These are phyloP conservation scores for Argopecten irradians DNA, from an alignment of 1,140 invertebrate genomes.

Conservation along the genomic window DNA sequence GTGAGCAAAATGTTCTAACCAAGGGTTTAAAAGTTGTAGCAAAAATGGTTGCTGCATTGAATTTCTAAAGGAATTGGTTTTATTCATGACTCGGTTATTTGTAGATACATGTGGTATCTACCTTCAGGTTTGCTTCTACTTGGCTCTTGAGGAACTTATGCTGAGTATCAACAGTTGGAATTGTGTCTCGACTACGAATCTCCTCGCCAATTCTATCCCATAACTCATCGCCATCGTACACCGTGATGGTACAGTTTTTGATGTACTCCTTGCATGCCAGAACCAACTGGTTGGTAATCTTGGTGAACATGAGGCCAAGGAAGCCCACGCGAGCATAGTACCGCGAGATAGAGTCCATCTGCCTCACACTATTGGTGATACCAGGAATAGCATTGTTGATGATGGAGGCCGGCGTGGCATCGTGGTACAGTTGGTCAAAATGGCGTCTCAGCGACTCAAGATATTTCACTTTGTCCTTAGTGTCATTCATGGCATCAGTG, in stretches of 20 bases:
- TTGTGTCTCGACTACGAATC: slow-evolving; percentile 60
- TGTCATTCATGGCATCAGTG: slow-evolving; percentile 77
- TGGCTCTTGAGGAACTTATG: slow-evolving; percentile 65
- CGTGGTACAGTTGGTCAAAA: slow-evolving; percentile 74
- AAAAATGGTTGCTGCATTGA: no score
- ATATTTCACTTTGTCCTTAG: slow-evolving; percentile 77
- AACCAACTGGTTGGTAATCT: slow-evolving; percentile 76
- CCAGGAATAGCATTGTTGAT: slow-evolving; percentile 74
- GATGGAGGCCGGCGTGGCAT: slow-evolving; percentile 70
- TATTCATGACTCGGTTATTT: no score
- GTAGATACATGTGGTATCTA: slow-evolving; percentile 42
- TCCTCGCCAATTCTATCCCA: slow-evolving; percentile 72
- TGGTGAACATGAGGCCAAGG: slow-evolving; percentile 75
- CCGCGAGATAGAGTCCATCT: slow-evolving; percentile 76
- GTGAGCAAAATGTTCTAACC: no score
- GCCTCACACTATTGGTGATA: slow-evolving; percentile 72
- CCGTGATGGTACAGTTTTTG: slow-evolving; percentile 65
- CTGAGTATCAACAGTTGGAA: slow-evolving; percentile 59
- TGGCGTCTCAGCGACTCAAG: slow-evolving; percentile 74
- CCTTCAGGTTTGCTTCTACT: slow-evolving; percentile 70
- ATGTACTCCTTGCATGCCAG: slow-evolving; percentile 76
- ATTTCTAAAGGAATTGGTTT: no score
- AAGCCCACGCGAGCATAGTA: slow-evolving; percentile 75
- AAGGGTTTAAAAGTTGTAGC: no score
- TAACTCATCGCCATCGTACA: slow-evolving; percentile 70